Evolutionary conservation across 1,140 invertebrate species (phyloP), one percentile per base, ranked within the genome.

Genomic region (Drosophila albomicans): DNA sequence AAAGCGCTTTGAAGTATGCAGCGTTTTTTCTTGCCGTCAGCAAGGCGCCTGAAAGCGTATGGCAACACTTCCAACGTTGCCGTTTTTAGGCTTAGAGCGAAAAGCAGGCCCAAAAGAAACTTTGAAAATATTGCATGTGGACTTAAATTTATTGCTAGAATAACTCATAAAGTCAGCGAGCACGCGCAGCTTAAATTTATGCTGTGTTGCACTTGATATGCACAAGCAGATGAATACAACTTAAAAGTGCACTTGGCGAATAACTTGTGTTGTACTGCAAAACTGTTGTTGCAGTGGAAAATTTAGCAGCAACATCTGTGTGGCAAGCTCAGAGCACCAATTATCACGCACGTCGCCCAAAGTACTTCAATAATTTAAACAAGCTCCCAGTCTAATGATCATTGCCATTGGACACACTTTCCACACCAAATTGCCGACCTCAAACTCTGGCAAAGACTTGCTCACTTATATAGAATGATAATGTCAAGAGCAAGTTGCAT

Each of bases 361-460:
- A 88, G 73, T 84, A 73, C 74, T 61, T 61, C 30, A 85, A 81
- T 72, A 81, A 79, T 73, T 79, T 61, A 52, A 15, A 30, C 49
- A 46, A 48, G 11, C 30, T 46, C 32, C 13, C 30, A 35, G 54
- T 41, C 15, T 20, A 5, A 57, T 38, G 54, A 38, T 57, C 35
- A 57, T 57, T 38, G 54, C 30, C 69, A 80, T 87, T 88, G 51
- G 85, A 49, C 54, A 84, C 84, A 88, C 84, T 88, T 88, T 88
- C 84, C 49, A 74, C 35, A 38, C 35, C 7, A 38, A 38, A 72
- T 56, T 54, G 52, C 57, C 7, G 51, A 49, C 54, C 28, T 16
- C 13, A 15, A 43, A 51, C 15, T 11, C 13, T 3, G 32, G 7
- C 59, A 41, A 1, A 13, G 25, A 51, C 30, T 62, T 49, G 43